phyloP scores from a whole-genome alignment of 2,113 vertebrate species.

The Bufo gargarizans region DNA sequence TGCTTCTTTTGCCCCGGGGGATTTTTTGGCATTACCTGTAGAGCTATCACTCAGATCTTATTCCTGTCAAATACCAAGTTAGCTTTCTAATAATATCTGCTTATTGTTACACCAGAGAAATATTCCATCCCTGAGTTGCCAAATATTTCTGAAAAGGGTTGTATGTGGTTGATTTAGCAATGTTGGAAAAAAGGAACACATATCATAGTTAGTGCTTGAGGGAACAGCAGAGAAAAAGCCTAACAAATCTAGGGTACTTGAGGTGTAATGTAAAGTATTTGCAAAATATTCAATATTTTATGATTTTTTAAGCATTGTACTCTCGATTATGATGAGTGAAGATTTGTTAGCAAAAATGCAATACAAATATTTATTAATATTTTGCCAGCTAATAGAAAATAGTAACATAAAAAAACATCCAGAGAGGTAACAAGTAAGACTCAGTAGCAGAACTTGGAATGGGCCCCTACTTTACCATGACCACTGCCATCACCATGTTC shows the following conservation, averaged over 20 bases:
- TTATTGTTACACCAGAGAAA: conserved; percentile 29
- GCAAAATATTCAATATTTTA: not conserved
- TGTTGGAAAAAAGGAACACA: not conserved
- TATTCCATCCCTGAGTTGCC: conserved; percentile 21
- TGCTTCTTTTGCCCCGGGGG: not conserved
- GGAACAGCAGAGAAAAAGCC: not conserved
- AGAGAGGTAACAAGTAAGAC: no score
- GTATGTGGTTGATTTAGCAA: conserved; percentile 11
- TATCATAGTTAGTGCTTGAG: not conserved
- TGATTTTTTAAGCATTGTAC: not conserved
- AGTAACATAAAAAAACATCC: not conserved
- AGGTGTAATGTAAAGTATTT: not conserved
- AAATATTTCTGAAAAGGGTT: conserved; percentile 17
- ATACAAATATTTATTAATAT: not conserved
- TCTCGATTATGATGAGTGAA: not conserved
- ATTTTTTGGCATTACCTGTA: conserved; percentile 33
- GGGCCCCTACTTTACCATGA: no score
- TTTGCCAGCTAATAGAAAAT: not conserved
- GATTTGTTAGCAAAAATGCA: not conserved
- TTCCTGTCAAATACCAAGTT: conserved; percentile 34
- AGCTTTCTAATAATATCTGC: conserved; percentile 25
- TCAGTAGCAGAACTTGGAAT: no score
- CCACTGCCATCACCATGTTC: no score
- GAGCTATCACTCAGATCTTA: not conserved
- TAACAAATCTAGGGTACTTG: not conserved